Conservation (phyloP, 1,140 invertebrate genomes). For the Gonioctena quinquepunctata region DNA sequence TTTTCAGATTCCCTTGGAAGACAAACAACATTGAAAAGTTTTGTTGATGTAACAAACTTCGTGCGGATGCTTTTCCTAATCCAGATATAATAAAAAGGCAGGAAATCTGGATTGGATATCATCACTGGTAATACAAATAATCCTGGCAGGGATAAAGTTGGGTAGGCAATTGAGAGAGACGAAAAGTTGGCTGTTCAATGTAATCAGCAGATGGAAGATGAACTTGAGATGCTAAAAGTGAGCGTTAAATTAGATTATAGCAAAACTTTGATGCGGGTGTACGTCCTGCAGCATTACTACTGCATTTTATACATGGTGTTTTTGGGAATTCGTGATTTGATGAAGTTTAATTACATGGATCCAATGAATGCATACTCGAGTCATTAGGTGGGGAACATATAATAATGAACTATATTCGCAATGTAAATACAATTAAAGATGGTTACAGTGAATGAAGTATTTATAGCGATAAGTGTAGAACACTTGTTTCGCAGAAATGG, state of each 20-base stretch:
- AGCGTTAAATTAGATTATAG: slow-evolving; percentile 35
- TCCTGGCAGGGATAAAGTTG: slow-evolving; percentile 11
- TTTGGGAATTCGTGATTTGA: too few species aligned
- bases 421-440: too few species aligned
- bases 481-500: too few species aligned
- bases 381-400: not conserved
- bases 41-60: not conserved
- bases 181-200: slow-evolving; percentile 31
- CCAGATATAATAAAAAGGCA: not conserved
- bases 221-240: slow-evolving; percentile 34
- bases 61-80: not conserved
- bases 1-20: too few species aligned
- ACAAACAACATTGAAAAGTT: not conserved
- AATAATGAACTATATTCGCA: too few species aligned
- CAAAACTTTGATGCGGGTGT: slow-evolving; percentile 29
- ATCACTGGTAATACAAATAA: slow-evolving; percentile 19
- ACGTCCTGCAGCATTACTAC: slow-evolving; percentile 25
- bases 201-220: slow-evolving; percentile 29
- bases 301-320: slow-evolving; percentile 24
- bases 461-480: too few species aligned
- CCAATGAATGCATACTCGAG: too few species aligned
- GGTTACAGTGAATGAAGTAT: not conserved
- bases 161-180: slow-evolving; percentile 24
- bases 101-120: slow-evolving; percentile 4
- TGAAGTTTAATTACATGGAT: too few species aligned